Evolutionary conservation across 2,888 invertebrate genomes (phyloP), one percentile per base, ranked within the genome.

Genomic region (Athripsodes cinereus): DNA sequence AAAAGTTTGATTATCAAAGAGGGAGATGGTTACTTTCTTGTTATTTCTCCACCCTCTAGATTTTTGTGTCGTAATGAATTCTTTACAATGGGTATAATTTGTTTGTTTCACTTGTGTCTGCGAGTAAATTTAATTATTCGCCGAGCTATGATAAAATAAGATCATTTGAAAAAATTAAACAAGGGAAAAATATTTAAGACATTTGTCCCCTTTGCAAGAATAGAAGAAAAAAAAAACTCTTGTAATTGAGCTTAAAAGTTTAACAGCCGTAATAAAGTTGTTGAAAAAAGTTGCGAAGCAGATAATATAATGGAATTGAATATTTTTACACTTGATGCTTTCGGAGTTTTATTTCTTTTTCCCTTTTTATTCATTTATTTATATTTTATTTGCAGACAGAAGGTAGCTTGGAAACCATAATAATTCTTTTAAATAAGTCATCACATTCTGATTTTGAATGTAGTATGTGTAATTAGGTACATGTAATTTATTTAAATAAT

Each of bases 171-270:
- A 40, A 40, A 40, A 40, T 40, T 40, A 13, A 13, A 40, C 40
- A 40, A 40, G 40, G 40, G 40, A 40, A 40, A 40, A 40, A 40
- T n/a, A 40, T 40, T 40, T 2, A 13, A 40, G 40, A 16, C 2
- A 40, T n/a, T 40, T 40, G 40, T 40, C 40, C 40, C 40, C 40
- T 40, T 40, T 40, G 16, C 31, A 31, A 31, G 11, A 16, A 40
- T 2, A 8, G 16, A n/a, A 40, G 40, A 40, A 40, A 40, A 40
- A 31, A 40, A n/a, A 8, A 8, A 13, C n/a, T 16, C 16, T 40
- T 40, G 40, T 40, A 40, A 40, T 40, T 40, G 40, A 40, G 40
- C 40, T 40, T 40, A 40, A 40, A 40, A 40, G 40, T 40, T 40
- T 40, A 40, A 40, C 40, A 40, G 13, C 40, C 40, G 40, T n/a